Conservation (phyloP, 2,888 invertebrate genomes). For the Halictus ligatus region DNA sequence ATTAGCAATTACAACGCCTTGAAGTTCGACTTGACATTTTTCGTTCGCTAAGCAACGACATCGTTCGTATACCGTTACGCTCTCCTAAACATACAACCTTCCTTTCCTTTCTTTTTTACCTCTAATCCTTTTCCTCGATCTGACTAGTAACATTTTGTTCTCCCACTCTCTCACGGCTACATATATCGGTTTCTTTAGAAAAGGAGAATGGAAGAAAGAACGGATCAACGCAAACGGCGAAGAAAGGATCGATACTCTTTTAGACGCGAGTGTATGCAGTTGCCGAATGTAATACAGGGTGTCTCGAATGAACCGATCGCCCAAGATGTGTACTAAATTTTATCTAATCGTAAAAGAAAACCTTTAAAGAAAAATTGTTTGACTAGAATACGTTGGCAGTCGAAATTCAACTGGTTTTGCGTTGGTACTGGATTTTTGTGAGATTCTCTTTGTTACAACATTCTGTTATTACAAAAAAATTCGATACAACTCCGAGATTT, state of each 20-base stretch:
- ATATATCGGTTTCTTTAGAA: constrained; percentile 9
- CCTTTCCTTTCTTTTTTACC: constrained; percentile 19
- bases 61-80: constrained; percentile 63
- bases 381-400: too few species aligned
- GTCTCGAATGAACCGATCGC: background rate
- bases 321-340: background rate
- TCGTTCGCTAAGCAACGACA: constrained; percentile 64
- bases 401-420: too few species aligned
- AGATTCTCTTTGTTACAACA: too few species aligned
- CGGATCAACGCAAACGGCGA: constrained; percentile 38
- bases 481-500: too few species aligned
- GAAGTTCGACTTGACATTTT: constrained; percentile 69
- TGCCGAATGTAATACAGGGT: constrained; percentile 33
- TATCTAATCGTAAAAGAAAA: too few species aligned
- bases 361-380: too few species aligned
- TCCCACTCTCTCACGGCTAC: constrained; percentile 19
- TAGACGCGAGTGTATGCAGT: constrained; percentile 44
- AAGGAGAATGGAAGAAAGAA: constrained; percentile 13
- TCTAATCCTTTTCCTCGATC: constrained; percentile 18
- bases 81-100: constrained; percentile 52
- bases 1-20: constrained; percentile 79
- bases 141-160: constrained; percentile 59
- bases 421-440: too few species aligned
- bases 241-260: constrained; percentile 39
- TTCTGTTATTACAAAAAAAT: too few species aligned